These are phyloP conservation scores for Brachyhypopomus gauderio DNA, from an alignment of 2,113 vertebrate species.

Conservation along the genomic window DNA sequence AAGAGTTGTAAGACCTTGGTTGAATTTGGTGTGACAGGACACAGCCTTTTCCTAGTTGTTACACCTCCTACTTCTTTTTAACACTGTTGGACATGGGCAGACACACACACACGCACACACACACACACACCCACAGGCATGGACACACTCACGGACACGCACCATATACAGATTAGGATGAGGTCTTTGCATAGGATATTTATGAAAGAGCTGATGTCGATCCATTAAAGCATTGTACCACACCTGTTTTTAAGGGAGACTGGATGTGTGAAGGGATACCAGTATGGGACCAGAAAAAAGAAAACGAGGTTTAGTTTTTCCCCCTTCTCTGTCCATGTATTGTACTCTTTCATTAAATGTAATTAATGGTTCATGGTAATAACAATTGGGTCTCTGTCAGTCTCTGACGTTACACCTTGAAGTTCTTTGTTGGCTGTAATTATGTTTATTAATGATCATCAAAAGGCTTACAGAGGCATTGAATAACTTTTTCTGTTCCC, in stretches of 20 bases:
- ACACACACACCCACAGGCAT: no score
- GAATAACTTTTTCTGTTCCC: slow-evolving; percentile 58
- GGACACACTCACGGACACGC: background rate
- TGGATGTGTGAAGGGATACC: background rate
- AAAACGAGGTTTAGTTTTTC: slow-evolving; percentile 49
- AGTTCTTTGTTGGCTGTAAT: slow-evolving; percentile 68
- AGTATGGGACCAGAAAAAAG: slow-evolving; percentile 9
- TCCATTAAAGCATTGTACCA: background rate
- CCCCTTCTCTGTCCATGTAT: slow-evolving; percentile 4
- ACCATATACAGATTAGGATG: background rate
- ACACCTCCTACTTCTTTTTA: no score
- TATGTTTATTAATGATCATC: slow-evolving; percentile 69
- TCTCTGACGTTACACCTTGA: slow-evolving; percentile 56
- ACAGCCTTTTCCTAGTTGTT: background rate
- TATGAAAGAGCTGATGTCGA: background rate
- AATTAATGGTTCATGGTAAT: slow-evolving; percentile 65
- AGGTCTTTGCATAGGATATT: background rate
- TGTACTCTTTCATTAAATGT: slow-evolving; percentile 59
- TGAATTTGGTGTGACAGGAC: background rate
- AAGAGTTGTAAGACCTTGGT: background rate
- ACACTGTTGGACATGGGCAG: no score
- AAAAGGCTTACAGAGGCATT: slow-evolving; percentile 58
- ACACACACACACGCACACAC: no score
- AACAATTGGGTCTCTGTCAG: slow-evolving; percentile 62
- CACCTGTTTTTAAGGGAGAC: slow-evolving; percentile 4